phyloP scores from a whole-genome alignment of 2,888 invertebrate species.

The Gastracanthus pulcherrimus region DNA sequence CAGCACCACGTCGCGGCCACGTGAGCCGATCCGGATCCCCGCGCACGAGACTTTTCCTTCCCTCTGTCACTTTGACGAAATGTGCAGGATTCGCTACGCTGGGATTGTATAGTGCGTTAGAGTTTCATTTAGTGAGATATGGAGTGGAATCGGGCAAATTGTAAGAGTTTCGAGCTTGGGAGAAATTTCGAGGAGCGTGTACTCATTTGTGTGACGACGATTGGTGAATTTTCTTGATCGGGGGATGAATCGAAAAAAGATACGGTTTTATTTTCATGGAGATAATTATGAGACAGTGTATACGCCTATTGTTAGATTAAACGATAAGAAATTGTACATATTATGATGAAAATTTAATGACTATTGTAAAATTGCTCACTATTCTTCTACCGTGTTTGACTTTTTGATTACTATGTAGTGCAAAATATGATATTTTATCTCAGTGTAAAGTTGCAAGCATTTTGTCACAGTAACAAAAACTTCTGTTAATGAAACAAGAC shows the following conservation, averaged over 20 bases:
- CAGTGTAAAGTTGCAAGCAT: slow-evolving; percentile 5
- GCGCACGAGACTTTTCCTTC: too few relatives aligned
- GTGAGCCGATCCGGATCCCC: slow-evolving; percentile 30
- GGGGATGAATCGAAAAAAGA: too few relatives aligned
- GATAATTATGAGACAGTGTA: neutral
- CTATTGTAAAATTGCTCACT: slow-evolving; percentile 6
- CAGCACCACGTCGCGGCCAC: slow-evolving; percentile 70
- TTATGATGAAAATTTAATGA: slow-evolving; percentile 4
- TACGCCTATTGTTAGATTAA: neutral
- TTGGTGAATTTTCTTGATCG: too few relatives aligned
- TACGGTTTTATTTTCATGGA: neutral
- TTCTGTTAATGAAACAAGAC: slow-evolving; percentile 41
- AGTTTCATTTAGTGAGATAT: slow-evolving; percentile 15
- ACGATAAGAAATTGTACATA: slow-evolving; percentile 8
- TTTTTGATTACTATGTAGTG: slow-evolving; percentile 15
- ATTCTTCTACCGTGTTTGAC: slow-evolving; percentile 10
- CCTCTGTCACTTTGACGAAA: slow-evolving; percentile 18
- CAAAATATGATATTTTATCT: slow-evolving; percentile 11
- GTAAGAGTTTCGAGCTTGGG: neutral
- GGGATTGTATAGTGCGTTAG: neutral
- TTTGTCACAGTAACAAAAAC: slow-evolving; percentile 32
- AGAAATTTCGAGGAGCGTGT: neutral
- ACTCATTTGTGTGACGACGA: neutral
- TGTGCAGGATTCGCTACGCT: neutral
- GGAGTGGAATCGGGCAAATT: neutral